phyloP scores from a whole-genome alignment of 2,113 vertebrate species.

The Acanthisitta chloris region DNA sequence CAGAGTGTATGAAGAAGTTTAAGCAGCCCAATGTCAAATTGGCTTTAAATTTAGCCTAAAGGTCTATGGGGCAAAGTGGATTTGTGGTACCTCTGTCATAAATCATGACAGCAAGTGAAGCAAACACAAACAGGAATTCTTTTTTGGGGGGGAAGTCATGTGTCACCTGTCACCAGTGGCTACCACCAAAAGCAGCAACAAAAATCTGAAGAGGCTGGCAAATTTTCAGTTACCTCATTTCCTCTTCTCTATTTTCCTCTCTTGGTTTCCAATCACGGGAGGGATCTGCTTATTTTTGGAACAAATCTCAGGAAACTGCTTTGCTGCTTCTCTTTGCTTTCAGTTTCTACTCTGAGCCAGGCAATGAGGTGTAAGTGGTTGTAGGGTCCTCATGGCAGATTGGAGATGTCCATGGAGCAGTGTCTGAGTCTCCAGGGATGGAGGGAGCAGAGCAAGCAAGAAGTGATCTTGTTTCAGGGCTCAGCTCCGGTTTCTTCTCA shows the following conservation, averaged over 20 bases:
- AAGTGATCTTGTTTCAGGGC: neutral
- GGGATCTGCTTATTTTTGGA: neutral
- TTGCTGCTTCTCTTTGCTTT: neutral
- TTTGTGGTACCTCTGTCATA: neutral
- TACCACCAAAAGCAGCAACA: neutral
- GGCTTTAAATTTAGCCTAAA: neutral
- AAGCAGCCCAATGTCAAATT: neutral
- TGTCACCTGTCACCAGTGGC: slow-evolving; percentile 21
- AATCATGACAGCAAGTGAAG: neutral
- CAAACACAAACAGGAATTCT: neutral
- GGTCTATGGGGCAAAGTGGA: neutral
- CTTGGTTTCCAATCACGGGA: neutral
- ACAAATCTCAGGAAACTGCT: neutral
- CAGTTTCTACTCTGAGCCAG: neutral
- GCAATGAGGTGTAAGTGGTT: neutral
- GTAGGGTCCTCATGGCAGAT: neutral
- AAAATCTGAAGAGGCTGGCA: neutral
- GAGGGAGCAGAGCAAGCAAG: neutral
- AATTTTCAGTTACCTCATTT: slow-evolving; percentile 30
- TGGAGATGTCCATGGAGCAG: neutral
- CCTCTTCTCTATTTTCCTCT: neutral
- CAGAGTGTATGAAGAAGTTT: neutral
- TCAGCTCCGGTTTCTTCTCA: neutral
- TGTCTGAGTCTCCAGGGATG: neutral
- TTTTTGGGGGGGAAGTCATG: neutral